phyloP scores from a whole-genome alignment of 2,113 vertebrate genomes.

The Antechinus stuartii region DNA sequence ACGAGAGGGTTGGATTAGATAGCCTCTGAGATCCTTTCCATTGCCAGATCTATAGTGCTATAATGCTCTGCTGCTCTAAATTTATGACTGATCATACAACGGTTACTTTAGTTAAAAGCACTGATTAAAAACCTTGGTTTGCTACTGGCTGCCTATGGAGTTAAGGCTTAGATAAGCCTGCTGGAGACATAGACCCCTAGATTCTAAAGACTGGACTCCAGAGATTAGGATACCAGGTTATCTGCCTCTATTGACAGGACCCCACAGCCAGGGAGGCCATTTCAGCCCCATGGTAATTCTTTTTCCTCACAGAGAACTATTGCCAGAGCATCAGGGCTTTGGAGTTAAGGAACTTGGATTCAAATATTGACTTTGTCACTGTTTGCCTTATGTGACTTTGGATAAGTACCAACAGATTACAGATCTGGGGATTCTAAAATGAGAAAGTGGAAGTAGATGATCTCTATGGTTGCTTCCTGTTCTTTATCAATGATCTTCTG shows the following conservation, averaged over 20 bases:
- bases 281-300: neutral
- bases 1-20: neutral
- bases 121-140: neutral
- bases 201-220: neutral
- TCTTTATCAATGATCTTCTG: neutral
- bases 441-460: no score
- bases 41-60: neutral
- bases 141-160: neutral
- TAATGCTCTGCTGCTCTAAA: neutral
- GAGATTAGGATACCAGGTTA: neutral
- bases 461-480: neutral
- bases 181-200: neutral
- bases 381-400: neutral
- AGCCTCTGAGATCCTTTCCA: neutral
- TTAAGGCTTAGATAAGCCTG: neutral
- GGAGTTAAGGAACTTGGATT: neutral
- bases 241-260: neutral
- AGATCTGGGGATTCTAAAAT: neutral
- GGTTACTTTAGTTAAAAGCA: neutral
- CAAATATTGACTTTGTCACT: neutral
- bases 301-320: neutral
- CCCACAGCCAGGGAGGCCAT: neutral
- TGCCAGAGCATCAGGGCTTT: neutral
- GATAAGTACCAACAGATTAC: neutral
- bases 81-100: neutral